Percentiles rank a stretch among this genome's conserved stretches.
Conservation (phyloP, 2,888 invertebrate genomes). For the Himalopsyche tibetana region DNA sequence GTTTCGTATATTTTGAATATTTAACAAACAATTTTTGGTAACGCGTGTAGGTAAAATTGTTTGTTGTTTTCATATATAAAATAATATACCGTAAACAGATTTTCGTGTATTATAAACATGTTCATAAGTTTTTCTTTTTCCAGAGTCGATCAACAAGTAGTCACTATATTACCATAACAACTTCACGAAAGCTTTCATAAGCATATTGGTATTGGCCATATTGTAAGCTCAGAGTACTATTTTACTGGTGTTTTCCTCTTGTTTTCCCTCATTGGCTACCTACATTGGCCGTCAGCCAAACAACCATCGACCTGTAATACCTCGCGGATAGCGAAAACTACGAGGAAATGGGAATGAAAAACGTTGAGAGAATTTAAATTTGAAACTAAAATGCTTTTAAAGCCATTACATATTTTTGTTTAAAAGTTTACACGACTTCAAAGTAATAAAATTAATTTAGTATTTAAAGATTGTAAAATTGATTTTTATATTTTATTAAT, state of each 20-base stretch:
- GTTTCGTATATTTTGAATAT: too few relatives aligned
- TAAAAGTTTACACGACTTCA: background rate
- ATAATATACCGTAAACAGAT: too few relatives aligned
- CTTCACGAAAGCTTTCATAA: constrained; percentile 52
- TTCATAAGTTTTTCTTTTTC: background rate
- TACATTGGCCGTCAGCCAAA: constrained; percentile 55
- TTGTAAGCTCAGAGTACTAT: constrained; percentile 49
- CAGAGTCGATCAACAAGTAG: constrained; percentile 60
- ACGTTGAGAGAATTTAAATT: background rate
- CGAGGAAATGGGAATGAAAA: constrained; percentile 20
- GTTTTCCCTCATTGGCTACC: constrained; percentile 41
- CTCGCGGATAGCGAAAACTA: constrained; percentile 31
- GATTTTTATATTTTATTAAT: too few relatives aligned
- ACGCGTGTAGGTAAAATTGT: too few relatives aligned
- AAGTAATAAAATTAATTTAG: too few relatives aligned
- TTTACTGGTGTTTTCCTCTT: constrained; percentile 54
- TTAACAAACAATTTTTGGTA: too few relatives aligned
- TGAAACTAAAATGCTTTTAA: background rate
- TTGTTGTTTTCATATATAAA: too few relatives aligned
- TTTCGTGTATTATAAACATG: too few relatives aligned
- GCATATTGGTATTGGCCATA: constrained; percentile 61
- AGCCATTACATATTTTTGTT: background rate
- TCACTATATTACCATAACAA: constrained; percentile 62
- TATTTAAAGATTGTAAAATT: too few relatives aligned
- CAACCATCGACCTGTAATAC: constrained; percentile 53